Evolutionary conservation across 2,797 vertebrate genomes (phyloP), one percentile per base, ranked within the genome.

Genomic region (Mico argentatus): DNA sequence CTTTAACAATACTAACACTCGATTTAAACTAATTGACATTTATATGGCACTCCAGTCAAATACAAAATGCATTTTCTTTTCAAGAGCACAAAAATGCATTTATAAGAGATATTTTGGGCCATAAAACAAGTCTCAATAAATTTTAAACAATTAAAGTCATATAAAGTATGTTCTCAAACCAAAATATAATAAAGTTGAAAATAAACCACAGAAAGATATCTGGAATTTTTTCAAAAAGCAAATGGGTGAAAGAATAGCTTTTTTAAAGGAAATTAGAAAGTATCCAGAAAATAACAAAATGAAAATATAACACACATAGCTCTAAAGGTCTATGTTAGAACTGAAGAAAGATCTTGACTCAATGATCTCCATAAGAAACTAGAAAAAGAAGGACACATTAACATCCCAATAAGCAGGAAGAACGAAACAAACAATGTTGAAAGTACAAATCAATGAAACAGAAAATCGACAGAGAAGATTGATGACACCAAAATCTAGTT

Each of bases 391-490:
- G 84, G 26, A 77, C 41, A 86, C 81, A 48, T 87, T 93, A 87
- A 59, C 33, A 86, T 48, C 44, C n/a, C 64, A 59, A 36, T 72
- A 41, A 73, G 50, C 61, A 93, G 84, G 59, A 80, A n/a, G 9
- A 72, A 72, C 14, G 36, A 80, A 91, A 84, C 26, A 87, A 64
- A 24, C 41, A 93, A 87, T 88, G 3, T 13, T 77, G 70, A 93
- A 93, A 61, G 76, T n/a, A 73, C 41, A 93, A 88, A 93, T 88
- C 85, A 81, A 81, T 48, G 39, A 88, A 80, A 93, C 39, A 72
- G 48, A 87, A 87, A 73, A 73, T 93, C 85, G 81, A 81, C 72
- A 93, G 33, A 46, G n/a, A 81, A 81, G 26, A 59, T 26, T 59
- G 85, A 93, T 88, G 41, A 55, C 73, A 81, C 41, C 61, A 70